Evolutionary conservation across 2,113 vertebrate species (phyloP).

Genomic region (Sus scrofa): DNA sequence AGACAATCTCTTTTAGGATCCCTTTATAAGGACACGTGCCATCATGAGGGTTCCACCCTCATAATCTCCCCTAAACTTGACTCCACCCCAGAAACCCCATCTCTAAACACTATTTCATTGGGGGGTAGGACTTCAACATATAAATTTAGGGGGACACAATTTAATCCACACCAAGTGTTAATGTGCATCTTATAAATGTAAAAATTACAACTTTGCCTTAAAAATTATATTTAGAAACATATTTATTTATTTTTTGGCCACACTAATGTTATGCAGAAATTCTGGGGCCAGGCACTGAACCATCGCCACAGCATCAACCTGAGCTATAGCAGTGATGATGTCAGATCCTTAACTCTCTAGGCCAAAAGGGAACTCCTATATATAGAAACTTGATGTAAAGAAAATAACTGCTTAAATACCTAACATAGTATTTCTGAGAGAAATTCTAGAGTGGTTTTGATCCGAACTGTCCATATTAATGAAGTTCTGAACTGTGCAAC

Average conservation of each 20-base stretch:
- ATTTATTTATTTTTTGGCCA: too few relatives aligned
- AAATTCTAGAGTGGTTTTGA: neutral
- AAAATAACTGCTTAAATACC: neutral
- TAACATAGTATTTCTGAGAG: neutral
- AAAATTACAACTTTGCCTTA: neutral
- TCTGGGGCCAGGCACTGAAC: too few relatives aligned
- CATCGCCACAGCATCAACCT: too few relatives aligned
- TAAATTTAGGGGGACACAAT: neutral
- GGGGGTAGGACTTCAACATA: rapidly evolving
- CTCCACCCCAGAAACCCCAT: neutral
- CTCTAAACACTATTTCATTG: neutral
- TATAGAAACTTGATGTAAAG: neutral
- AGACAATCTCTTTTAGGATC: neutral
- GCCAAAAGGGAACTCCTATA: neutral
- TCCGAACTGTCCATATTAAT: neutral
- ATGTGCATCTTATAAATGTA: neutral
- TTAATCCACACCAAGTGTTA: neutral
- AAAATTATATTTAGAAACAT: neutral
- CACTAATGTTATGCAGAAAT: too few relatives aligned
- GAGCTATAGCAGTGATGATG: too few relatives aligned
- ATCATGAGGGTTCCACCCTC: neutral
- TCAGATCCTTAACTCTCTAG: too few relatives aligned
- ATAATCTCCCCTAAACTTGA: neutral
- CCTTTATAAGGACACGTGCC: neutral
- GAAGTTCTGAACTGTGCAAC: neutral